A percentile compares a stretch with the other conserved stretches of the same genome.
phyloP scores from a whole-genome alignment of 2,113 vertebrate genomes.

The Antennarius striatus region DNA sequence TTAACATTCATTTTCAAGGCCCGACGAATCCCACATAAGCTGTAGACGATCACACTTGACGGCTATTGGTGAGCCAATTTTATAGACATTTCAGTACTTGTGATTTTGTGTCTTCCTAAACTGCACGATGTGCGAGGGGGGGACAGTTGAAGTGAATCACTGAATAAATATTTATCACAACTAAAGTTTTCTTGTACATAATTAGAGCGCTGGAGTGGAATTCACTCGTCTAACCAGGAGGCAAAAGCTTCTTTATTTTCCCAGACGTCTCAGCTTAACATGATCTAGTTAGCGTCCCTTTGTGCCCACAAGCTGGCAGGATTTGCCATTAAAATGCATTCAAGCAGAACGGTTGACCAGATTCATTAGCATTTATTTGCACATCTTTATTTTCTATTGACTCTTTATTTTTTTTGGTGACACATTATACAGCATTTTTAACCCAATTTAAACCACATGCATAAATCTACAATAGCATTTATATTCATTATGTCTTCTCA shows the following conservation, averaged over 20 bases:
- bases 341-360: not conserved
- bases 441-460: not conserved
- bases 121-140: not conserved
- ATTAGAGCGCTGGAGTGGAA: not conserved
- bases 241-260: constrained; percentile 2
- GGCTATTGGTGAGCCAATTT: not conserved
- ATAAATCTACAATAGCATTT: not conserved
- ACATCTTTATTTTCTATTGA: not conserved
- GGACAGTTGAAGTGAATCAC: constrained; percentile 5
- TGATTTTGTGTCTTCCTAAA: not conserved
- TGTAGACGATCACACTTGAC: constrained; percentile 16
- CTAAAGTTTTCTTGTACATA: not conserved
- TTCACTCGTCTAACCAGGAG: not conserved
- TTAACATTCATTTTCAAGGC: constrained; percentile 6
- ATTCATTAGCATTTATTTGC: not conserved
- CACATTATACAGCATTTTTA: not conserved
- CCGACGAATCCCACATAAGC: not conserved
- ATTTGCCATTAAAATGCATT: not conserved
- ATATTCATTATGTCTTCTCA: not conserved
- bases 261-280: no score
- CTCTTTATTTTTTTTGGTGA: not conserved
- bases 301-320: not conserved
- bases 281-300: not conserved
- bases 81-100: constrained; percentile 2
- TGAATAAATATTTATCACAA: constrained; percentile 39